Evolutionary conservation across 2,888 invertebrate genomes (phyloP), one percentile per base, ranked within the genome.

Genomic region (Oscheius myriophilus): DNA sequence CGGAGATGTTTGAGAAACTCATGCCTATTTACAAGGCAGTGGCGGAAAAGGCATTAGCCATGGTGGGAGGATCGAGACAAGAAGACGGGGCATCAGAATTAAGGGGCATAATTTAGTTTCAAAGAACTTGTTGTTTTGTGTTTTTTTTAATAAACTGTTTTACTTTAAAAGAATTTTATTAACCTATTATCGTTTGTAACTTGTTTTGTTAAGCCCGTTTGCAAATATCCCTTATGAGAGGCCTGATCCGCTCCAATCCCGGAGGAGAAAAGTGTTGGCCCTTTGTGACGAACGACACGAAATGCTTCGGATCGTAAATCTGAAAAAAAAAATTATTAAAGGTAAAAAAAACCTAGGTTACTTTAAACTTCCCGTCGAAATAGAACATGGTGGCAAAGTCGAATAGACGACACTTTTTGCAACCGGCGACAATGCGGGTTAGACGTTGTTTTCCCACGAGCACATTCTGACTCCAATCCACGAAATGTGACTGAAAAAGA

Each of bases 161-260:
- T n/a, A n/a, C n/a, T n/a, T n/a, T n/a, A n/a, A n/a, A n/a, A n/a
- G n/a, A n/a, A n/a, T n/a, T 33, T 33, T 33, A 33, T 33, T 33
- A 33, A 33, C n/a, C n/a, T n/a, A n/a, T n/a, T n/a, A n/a, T n/a
- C n/a, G n/a, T n/a, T n/a, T n/a, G n/a, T n/a, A n/a, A n/a, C n/a
- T n/a, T n/a, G n/a, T 58, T 23, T 58, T n/a, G n/a, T 18, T 58
- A 12, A 41, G 39, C n/a, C 58, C 58, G 18, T 58, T 58, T 3
- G 61, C 61, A 61, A n/a, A 61, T n/a, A 61, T 61, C 33, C 16
- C 61, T 18, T 25, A 49, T 25, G 12, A 61, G 49, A 16, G 61
- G 61, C 25, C 61, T 46, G 16, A 61, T 39, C 21, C 61, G 61
- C 49, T 61, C 61, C 26, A 61, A 46, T 16, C 61, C 61, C 12